Evolutionary conservation across 2,113 vertebrate species (phyloP), one percentile per base, ranked within the genome.

Genomic region (Coptodon bakossiorum): DNA sequence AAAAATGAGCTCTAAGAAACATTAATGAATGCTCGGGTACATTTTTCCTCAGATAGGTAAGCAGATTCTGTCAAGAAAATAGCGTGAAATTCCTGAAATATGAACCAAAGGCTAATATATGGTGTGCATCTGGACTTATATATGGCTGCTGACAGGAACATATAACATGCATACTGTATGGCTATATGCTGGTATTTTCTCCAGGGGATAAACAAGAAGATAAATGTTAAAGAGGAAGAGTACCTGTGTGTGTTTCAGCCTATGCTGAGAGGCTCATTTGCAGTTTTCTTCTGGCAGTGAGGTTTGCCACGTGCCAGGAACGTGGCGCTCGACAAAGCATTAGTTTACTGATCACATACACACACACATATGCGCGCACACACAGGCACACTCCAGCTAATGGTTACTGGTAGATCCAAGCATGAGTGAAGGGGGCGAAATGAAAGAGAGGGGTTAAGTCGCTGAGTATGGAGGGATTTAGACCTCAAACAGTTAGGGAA

Each of bases 381-480:
- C 68, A 73, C 13, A 50, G 43, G 73, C 92, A 73, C 83, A 66
- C 92, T 57, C 91, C 91, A 66, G 91, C 89, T 94, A 94, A 92
- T 94, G 90, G 94, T 90, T 94, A 85, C 92, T 80, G 92, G 89
- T 81, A 92, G 93, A 95, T 93, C 91, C 84, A 36, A 94, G 91
- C 93, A 92, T 80, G 80, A 94, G 93, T 85, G 87, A 89, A 88
- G 91, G 91, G 94, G 93, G 94, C 88, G 61, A 92, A 95, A 96
- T 96, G 94, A 96, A 96, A 96, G 96, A 90, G 93, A 94, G 93
- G 89, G 96, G 95, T 95, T 96, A 97, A 96, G 95, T 95, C 95
- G 73, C 84, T 95, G 95, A 95, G 96, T 96, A 95, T 94, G 93
- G 90, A 93, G 93, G 96, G 96, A 97, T 96, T 96, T 95, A 94